These are phyloP conservation scores for Gila orcuttii DNA, from an alignment of 2,113 vertebrate genomes.

Conservation along the genomic window DNA sequence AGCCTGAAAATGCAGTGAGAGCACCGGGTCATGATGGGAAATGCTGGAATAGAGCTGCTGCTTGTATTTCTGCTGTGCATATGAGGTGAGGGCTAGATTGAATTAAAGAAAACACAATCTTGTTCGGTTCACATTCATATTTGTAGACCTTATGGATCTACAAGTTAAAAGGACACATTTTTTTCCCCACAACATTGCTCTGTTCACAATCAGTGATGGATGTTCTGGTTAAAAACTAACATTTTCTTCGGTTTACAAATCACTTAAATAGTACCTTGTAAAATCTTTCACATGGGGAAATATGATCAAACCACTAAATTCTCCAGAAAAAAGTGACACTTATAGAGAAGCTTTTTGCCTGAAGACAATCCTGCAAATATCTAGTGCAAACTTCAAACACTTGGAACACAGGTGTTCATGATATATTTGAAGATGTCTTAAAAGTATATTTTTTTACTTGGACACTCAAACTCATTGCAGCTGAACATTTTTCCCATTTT, in stretches of 20 bases:
- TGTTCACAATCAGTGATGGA: not conserved
- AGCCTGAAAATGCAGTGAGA: not conserved
- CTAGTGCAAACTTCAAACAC: not conserved
- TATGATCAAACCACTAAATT: constrained; percentile 8
- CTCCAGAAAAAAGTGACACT: not conserved
- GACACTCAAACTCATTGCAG: not conserved
- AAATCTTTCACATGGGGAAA: not conserved
- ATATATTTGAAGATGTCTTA: not conserved
- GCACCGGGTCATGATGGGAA: not conserved
- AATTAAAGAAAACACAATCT: not conserved
- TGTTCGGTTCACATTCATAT: not conserved
- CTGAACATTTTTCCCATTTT: not conserved
- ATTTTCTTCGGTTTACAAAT: not conserved
- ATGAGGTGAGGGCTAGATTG: no score
- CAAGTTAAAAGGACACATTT: not conserved
- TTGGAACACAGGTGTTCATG: not conserved
- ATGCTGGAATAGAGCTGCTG: no score
- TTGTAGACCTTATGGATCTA: not conserved
- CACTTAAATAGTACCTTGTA: not conserved
- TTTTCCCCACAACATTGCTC: not conserved
- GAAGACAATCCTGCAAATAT: not conserved
- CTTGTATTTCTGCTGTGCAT: not conserved
- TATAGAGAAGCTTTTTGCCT: not conserved
- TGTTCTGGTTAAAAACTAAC: not conserved
- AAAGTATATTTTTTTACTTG: not conserved